A percentile compares a stretch with the other conserved stretches of the same genome.
phyloP scores from a whole-genome alignment of 2,113 vertebrate species.

The Nerophis lumbriciformis region DNA sequence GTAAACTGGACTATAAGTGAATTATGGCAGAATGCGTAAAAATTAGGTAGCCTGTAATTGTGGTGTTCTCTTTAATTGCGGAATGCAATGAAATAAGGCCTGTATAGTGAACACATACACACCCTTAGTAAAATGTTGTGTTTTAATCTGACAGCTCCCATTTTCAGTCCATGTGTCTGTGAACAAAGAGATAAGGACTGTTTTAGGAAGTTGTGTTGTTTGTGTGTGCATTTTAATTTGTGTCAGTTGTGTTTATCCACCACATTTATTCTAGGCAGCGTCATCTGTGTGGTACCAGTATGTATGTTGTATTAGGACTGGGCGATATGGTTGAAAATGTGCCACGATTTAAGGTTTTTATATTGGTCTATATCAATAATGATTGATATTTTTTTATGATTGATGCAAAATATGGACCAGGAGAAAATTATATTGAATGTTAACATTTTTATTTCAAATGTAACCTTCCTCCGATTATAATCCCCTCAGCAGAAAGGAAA shows the following conservation, averaged over 20 bases:
- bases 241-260: constrained; percentile 18
- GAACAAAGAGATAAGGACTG: constrained; percentile 34
- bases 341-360: too few species aligned
- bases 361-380: too few species aligned
- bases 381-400: too few species aligned
- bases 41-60: constrained; percentile 3
- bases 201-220: constrained; percentile 13
- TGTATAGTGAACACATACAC: not conserved
- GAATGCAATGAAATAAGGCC: not conserved
- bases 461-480: too few species aligned
- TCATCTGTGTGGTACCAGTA: not conserved
- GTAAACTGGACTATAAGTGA: constrained; percentile 11
- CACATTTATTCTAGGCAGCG: not conserved
- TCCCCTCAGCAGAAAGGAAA: too few species aligned
- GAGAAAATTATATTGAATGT: too few species aligned
- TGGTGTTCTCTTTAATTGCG: not conserved
- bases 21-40: constrained; percentile 11
- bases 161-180: constrained; percentile 14
- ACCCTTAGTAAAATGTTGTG: not conserved
- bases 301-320: not conserved
- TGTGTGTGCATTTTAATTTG: constrained; percentile 13
- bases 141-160: constrained; percentile 38
- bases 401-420: too few species aligned
- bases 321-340: too few species aligned
- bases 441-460: too few species aligned